Evolutionary conservation across 2,113 vertebrate genomes (phyloP), one percentile per base, ranked within the genome.

Genomic region (Ursus arctos): DNA sequence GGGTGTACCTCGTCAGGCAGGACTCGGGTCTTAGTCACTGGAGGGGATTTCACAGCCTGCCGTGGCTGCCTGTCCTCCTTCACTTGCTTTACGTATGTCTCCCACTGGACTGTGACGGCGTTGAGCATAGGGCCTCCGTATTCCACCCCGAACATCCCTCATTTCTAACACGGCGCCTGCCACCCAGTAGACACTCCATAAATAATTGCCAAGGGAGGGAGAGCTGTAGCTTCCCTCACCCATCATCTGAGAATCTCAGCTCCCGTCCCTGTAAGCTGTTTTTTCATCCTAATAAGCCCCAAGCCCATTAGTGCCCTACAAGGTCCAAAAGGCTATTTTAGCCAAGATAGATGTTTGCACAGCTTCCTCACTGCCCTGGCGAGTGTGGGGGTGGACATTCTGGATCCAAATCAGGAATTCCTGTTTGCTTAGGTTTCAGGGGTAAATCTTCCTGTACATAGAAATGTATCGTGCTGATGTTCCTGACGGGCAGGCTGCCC

Each of bases 361-460:
- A 92, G 72, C 59, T 97, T 83, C 77, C 43, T 95, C 10, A 14
- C 36, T 53, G 24, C 21, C 40, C 51, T 84, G 59, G 94, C 88
- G 90, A 76, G 43, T 11, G 19, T 15, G 28, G 40, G 71, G 55
- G 18, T 88, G 69, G 84, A 83, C 36, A 72, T 76, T 80, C 49
- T 53, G 97, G 83, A 96, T 65, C 31, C 65, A 61, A 92, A 53
- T 83, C 91, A 88, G 82, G 57, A 72, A 83, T 91, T 67, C 36
- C 53, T 86, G 19, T 76, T 97, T 95, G 82, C 88, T 95, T 88
- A 91, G 76, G 43, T 87, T 96, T 94, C 88, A 93, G 74, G 72
- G 91, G 24, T 80, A 97, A 96, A 96, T 96, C 92, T 96, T 71
- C 15, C 13, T 92, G 86, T 89, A 86, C 53, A 96, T 55, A 82